Base-by-base conservation (phyloP, 2,888 invertebrate genomes). In the Strigamia transsilvanica region DNA sequence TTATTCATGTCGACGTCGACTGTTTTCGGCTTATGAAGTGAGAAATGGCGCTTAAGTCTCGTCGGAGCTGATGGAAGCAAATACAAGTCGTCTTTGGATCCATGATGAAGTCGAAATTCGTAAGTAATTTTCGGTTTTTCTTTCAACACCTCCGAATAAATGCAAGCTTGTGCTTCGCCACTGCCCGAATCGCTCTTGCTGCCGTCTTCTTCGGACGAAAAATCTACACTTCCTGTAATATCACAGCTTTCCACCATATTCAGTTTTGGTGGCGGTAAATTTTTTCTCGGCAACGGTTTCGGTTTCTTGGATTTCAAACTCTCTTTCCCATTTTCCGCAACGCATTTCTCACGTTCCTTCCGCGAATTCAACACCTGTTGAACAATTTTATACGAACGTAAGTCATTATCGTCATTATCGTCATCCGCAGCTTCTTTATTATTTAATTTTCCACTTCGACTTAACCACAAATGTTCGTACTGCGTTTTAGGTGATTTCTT, bases 61-160 rank as follows among this genome's bases (percentile, higher is more conserved):
- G 80, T 51, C 18, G 56, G 56, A 12, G 32, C 23, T 18, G 27
- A n/a, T 13, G 80, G 80, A 23, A 41, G 32, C 13, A 80, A 34
- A 12, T 80, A 42, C 56, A 80, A 51, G n/a, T 80, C 80, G 18
- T 80, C 80, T 32, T 80, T 80, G 23, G 80, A 80, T 32, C 46
- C 41, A 21, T 12, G 42, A 27, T 18, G 23, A 5, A 18, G 38
- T n/a, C 79, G 13, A 18, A 77, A 38, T n/a, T 32, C 4, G 32
- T 32, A 38, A 77, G 78, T 77, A 38, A 77, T 34, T 79, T 79
- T 79, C 23, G 41, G 42, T 23, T 42, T 38, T 38, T 79, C 79
- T 38, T 79, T 79, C 12, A 32, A 42, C 34, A 79, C 79, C 38
- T 79, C 79, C 13, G 79, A 79, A n/a, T 79, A 79, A 38, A 79